Evolutionary conservation across 2,888 invertebrate species (phyloP), one percentile per base, ranked within the genome.

Genomic region (Nymphalis urticae): DNA sequence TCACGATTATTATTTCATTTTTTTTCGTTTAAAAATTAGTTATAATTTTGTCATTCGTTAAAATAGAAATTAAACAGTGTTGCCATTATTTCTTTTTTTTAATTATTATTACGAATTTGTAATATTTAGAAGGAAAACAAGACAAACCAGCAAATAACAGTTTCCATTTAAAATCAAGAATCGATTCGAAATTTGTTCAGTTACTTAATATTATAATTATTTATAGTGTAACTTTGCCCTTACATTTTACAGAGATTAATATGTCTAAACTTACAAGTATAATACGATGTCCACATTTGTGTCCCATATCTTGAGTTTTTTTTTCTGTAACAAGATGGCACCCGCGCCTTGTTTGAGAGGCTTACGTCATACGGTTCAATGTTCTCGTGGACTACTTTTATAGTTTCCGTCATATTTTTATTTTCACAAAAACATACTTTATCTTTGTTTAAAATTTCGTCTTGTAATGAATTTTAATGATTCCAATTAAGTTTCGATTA

Each of bases 251-350:
- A 19, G 13, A 58, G 19, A 13, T 10, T 9, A 36, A 58, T 36
- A 58, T 17, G 17, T 4, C 19, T 36, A 27, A 58, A 58, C n/a
- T 10, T 21, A 19, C 27, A 10, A 19, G 19, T 42, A 42, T 19
- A 56, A 32, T 36, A 42, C 19, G 36, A 58, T 58, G 58, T 58
- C 42, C 58, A 36, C 58, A 58, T 58, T 58, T 58, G 58, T 58
- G 58, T 4, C 42, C 58, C 42, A 58, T 58, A 58, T 58, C 58
- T 58, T 36, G 36, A 58, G 58, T 58, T 58, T 58, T 58, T 56
- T 36, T 58, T 58, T 19, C 58, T 10, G n/a, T 58, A 42, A 58
- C 58, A 58, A 58, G 58, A 58, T 19, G 58, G 19, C 58, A 58
- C 36, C 58, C 58, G n/a, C 50, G 17, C 58, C 17, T 36, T 58